Conservation (phyloP, 2,888 invertebrate species). For the Priocnemis perturbator region DNA sequence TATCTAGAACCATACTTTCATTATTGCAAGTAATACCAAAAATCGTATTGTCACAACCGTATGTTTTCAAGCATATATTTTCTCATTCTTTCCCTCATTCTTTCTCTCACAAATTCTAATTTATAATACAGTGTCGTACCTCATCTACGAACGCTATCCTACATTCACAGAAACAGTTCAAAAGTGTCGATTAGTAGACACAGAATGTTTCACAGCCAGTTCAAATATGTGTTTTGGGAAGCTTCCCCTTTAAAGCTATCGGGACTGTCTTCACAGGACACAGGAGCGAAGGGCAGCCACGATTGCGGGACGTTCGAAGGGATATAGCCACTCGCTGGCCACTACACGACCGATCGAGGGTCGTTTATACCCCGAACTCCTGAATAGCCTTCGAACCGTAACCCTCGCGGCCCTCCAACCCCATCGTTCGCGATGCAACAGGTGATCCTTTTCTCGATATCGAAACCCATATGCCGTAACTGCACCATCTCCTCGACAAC, state of each 20-base stretch:
- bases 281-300: slow-evolving; percentile 38
- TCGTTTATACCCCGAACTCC: slow-evolving; percentile 69
- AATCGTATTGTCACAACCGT: no score
- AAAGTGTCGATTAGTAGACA: no score
- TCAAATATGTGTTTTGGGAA: no score
- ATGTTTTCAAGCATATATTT: no score
- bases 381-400: slow-evolving; percentile 73
- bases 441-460: slow-evolving; percentile 74
- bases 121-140: no score
- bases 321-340: slow-evolving; percentile 63
- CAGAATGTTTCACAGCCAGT: no score
- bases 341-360: slow-evolving; percentile 65
- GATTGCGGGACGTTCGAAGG: slow-evolving; percentile 55
- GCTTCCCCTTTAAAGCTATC: slow-evolving; percentile 42
- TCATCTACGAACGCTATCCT: no score
- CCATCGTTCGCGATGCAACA: slow-evolving; percentile 73
- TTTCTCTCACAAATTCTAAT: no score
- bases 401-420: slow-evolving; percentile 67
- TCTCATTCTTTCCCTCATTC: no score
- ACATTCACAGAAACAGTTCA: no score
- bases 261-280: slow-evolving; percentile 37
- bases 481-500: slow-evolving; percentile 54
- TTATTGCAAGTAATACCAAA: no score
- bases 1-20: no score
- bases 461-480: slow-evolving; percentile 62